A percentile compares a stretch with the other conserved stretches of the same genome.
phyloP scores from a whole-genome alignment of 2,888 invertebrate species.

The Bellardia pandia region DNA sequence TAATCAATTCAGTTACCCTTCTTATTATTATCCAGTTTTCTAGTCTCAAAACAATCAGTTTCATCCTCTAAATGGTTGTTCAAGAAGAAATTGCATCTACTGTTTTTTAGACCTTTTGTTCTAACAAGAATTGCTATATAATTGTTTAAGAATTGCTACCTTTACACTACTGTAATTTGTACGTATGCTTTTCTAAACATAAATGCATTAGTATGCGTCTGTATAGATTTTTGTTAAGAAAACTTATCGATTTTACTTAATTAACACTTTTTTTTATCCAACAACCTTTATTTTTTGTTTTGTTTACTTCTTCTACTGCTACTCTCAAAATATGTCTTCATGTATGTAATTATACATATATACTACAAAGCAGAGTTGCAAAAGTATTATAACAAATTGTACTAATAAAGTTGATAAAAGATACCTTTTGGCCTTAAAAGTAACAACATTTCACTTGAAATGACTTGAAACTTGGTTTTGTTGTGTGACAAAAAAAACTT shows the following conservation, averaged over 20 bases:
- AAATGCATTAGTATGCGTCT: constrained; percentile 27
- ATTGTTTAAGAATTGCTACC: background rate
- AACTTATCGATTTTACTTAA: constrained; percentile 70
- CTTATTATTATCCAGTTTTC: too few relatives aligned
- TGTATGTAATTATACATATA: background rate
- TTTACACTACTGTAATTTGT: background rate
- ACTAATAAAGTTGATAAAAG: too few relatives aligned
- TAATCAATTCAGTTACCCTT: too few relatives aligned
- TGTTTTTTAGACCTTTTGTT: background rate
- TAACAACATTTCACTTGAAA: too few relatives aligned
- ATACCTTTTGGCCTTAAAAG: too few relatives aligned
- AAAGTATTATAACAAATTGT: too few relatives aligned
- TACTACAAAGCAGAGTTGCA: too few relatives aligned
- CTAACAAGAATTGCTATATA: background rate
- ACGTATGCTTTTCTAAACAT: background rate
- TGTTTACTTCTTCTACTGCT: constrained; percentile 23
- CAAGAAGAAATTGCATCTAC: too few relatives aligned
- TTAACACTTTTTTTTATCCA: constrained; percentile 61
- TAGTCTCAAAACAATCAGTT: too few relatives aligned
- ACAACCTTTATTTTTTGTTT: background rate
- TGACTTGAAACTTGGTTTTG: too few relatives aligned
- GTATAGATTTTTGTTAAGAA: constrained; percentile 41
- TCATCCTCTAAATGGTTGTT: too few relatives aligned
- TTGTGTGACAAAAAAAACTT: too few relatives aligned
- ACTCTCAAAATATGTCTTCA: background rate